These are phyloP conservation scores for Pristionchus maxplancki DNA, from an alignment of 2,888 invertebrate genomes.

Conservation along the genomic window DNA sequence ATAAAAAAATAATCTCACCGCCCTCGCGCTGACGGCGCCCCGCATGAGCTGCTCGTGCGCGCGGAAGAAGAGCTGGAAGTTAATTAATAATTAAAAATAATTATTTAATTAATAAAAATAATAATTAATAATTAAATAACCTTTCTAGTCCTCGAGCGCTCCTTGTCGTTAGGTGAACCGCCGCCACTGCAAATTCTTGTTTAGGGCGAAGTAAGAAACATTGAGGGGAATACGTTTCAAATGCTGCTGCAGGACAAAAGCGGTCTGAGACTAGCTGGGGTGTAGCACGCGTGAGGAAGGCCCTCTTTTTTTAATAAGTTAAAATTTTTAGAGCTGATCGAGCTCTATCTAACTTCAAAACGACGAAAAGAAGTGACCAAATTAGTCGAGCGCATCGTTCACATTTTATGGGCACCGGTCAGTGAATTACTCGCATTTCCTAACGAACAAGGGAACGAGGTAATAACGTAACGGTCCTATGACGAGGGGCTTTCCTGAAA, in stretches of 20 bases:
- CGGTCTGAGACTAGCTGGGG: neutral
- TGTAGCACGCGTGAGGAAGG: too few relatives aligned
- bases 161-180: constrained; percentile 12
- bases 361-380: neutral
- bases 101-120: neutral
- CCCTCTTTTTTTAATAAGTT: too few relatives aligned
- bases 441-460: neutral
- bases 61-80: constrained; percentile 55
- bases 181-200: neutral
- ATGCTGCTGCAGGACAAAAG: neutral
- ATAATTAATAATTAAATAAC: neutral
- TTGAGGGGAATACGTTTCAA: too few relatives aligned
- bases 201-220: too few relatives aligned
- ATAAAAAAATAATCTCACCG: constrained; percentile 61
- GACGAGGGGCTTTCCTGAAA: neutral
- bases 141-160: constrained; percentile 7
- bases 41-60: constrained; percentile 61
- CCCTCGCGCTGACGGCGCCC: constrained; percentile 62
- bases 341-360: too few relatives aligned
- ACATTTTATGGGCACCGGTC: neutral
- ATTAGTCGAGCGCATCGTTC: neutral
- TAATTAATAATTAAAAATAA: neutral
- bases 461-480: neutral
- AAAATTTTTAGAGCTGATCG: too few relatives aligned
- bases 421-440: neutral